Evolutionary conservation across 2,888 invertebrate species (phyloP).

Genomic region (Pseudolycoriella hygida): DNA sequence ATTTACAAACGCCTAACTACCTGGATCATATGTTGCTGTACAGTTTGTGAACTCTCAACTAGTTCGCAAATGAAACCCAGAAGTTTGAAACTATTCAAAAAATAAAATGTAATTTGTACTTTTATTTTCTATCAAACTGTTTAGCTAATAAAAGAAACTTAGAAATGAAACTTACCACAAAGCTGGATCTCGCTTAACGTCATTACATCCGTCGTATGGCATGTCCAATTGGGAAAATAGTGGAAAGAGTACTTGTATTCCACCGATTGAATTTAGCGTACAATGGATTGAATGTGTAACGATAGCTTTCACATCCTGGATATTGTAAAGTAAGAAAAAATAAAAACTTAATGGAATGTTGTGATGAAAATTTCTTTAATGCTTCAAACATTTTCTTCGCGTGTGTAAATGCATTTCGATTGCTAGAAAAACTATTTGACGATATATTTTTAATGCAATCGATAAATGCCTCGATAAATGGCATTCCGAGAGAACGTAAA

Average conservation of each 20-base stretch:
- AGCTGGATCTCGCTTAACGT: slow-evolving; percentile 72
- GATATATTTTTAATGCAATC: no score
- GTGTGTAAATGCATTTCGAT: no score
- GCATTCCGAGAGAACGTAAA: no score
- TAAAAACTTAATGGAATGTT: not conserved
- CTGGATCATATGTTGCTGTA: slow-evolving; percentile 98
- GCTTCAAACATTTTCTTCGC: no score
- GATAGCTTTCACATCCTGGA: slow-evolving; percentile 95
- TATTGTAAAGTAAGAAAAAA: slow-evolving; percentile 12
- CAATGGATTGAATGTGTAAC: slow-evolving; percentile 98
- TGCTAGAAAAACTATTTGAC: no score
- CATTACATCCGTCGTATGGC: slow-evolving; percentile 68
- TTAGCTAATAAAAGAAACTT: not conserved
- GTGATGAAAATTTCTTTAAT: no score
- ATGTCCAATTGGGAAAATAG: slow-evolving; percentile 94
- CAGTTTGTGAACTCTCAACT: slow-evolving; percentile 90
- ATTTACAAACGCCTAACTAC: slow-evolving; percentile 3
- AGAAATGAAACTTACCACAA: slow-evolving; percentile 48
- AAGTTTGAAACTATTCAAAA: slow-evolving; percentile 64
- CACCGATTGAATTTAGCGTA: slow-evolving; percentile 96
- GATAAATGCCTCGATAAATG: no score
- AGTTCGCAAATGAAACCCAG: slow-evolving; percentile 94
- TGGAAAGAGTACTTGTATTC: slow-evolving; percentile 94
- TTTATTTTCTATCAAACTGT: not conserved
- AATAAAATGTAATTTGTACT: slow-evolving; percentile 11